Percentiles rank a stretch among this genome's conserved stretches.
phyloP scores from a whole-genome alignment of 1,140 invertebrate genomes.

The Aphidius ervi region DNA sequence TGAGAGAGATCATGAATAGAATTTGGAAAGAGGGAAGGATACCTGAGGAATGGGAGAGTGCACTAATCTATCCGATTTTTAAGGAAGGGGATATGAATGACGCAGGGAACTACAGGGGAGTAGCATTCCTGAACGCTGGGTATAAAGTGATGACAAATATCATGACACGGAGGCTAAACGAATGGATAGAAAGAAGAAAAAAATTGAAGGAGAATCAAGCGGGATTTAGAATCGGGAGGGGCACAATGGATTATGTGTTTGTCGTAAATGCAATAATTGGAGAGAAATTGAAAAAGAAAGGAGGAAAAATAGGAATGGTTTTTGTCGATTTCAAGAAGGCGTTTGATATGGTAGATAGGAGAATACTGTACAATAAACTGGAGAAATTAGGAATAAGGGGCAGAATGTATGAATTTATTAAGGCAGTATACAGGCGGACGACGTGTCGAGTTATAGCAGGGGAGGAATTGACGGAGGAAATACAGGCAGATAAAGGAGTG shows the following conservation, averaged over 20 bases:
- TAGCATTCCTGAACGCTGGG: constrained; percentile 18
- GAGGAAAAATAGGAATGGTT: neutral
- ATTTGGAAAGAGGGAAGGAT: constrained; percentile 1
- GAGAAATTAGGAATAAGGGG: no score
- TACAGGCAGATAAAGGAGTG: constrained; percentile 8
- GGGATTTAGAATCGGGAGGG: constrained; percentile 15
- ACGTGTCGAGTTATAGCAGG: no score
- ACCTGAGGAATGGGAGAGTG: neutral
- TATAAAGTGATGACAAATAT: constrained; percentile 26
- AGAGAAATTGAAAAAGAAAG: constrained; percentile 3
- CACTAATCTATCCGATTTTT: constrained; percentile 19
- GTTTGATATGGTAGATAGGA: constrained; percentile 5
- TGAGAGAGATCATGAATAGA: constrained; percentile 2
- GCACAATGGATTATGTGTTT: constrained; percentile 19
- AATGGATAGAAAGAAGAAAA: neutral
- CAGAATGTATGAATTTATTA: no score
- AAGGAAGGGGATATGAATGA: constrained; percentile 20
- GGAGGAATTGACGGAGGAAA: neutral
- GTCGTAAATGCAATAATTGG: constrained; percentile 10
- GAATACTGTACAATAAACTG: neutral
- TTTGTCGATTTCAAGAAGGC: constrained; percentile 16
- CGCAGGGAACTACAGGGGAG: constrained; percentile 21
- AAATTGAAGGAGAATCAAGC: constrained; percentile 13
- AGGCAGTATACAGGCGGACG: no score
- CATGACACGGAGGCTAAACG: constrained; percentile 19